These are phyloP conservation scores for Alligator mississippiensis DNA, from an alignment of 2,113 vertebrate genomes.

Conservation along the genomic window DNA sequence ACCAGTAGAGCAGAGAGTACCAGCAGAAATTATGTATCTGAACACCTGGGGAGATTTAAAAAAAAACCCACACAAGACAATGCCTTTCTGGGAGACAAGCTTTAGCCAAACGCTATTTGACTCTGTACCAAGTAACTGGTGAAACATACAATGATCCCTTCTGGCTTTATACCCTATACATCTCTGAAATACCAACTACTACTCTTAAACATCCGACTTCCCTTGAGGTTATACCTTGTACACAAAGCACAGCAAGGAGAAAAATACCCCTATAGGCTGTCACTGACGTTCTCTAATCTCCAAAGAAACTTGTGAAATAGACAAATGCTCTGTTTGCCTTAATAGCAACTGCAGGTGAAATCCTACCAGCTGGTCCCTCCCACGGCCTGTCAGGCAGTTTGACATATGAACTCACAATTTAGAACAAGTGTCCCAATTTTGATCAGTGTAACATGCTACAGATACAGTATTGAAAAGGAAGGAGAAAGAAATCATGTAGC, in stretches of 20 bases:
- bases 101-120: no score
- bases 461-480: no score
- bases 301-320: no score
- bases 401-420: neutral
- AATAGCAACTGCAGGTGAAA: neutral
- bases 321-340: neutral
- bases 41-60: neutral
- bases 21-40: neutral
- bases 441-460: no score
- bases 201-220: neutral
- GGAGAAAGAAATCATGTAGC: no score
- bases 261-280: neutral
- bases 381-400: neutral
- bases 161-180: neutral
- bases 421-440: no score
- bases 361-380: neutral
- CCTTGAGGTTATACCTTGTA: neutral
- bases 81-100: no score
- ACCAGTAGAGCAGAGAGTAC: neutral
- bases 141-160: neutral
- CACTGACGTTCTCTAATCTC: no score
- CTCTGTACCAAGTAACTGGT: neutral
- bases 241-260: neutral
- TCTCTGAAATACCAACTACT: no score
- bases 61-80: neutral